phyloP scores from a whole-genome alignment of 2,888 invertebrate genomes.

The Volucella bombylans region DNA sequence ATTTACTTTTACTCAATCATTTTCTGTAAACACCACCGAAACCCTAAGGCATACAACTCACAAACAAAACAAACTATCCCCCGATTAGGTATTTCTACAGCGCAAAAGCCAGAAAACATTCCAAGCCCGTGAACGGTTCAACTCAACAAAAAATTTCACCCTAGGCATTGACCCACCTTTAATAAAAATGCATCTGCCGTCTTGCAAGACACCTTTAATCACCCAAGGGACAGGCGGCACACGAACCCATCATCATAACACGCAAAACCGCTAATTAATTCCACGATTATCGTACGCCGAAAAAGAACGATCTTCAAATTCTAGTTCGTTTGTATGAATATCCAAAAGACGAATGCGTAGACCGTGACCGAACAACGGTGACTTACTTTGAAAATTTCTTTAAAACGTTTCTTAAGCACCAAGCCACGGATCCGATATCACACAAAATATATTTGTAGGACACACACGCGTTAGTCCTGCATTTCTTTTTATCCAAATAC shows the following conservation, averaged over 20 bases:
- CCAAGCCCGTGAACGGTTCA: not conserved
- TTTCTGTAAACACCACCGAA: no score
- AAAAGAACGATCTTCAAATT: slow-evolving; percentile 19
- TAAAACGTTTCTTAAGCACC: slow-evolving; percentile 12
- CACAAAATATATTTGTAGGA: slow-evolving; percentile 11
- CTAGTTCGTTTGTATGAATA: no score
- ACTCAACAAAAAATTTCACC: slow-evolving; percentile 9
- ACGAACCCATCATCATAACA: slow-evolving; percentile 19
- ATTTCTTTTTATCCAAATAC: not conserved
- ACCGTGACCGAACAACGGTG: slow-evolving; percentile 32
- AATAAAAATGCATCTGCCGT: slow-evolving; percentile 47
- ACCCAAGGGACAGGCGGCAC: slow-evolving; percentile 34
- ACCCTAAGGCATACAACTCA: slow-evolving; percentile 2
- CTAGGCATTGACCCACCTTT: slow-evolving; percentile 20
- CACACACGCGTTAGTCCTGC: slow-evolving; percentile 20
- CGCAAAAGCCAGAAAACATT: slow-evolving; percentile 15
- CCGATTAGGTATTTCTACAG: not conserved
- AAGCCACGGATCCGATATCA: not conserved
- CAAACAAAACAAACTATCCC: slow-evolving; percentile 15
- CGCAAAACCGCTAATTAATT: slow-evolving; percentile 50
- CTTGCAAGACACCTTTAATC: slow-evolving; percentile 20
- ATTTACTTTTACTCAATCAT: not conserved
- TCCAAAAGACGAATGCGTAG: slow-evolving; percentile 35
- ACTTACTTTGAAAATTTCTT: slow-evolving; percentile 4
- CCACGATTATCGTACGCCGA: slow-evolving; percentile 59